Evolutionary conservation across 2,113 vertebrate species (phyloP), one percentile per base, ranked within the genome.

Genomic region (Dicentrarchus labrax): DNA sequence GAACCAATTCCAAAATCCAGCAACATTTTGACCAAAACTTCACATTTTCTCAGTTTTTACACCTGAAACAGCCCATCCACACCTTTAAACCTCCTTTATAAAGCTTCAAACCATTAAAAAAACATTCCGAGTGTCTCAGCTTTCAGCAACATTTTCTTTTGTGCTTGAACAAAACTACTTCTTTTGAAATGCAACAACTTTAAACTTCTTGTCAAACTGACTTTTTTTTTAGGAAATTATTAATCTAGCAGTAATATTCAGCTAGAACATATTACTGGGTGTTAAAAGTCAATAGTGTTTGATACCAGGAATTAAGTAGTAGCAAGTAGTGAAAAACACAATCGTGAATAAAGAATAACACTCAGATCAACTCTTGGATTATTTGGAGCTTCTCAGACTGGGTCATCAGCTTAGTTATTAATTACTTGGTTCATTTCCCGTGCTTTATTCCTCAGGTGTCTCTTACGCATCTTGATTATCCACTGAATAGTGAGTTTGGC

Each of bases 401-500:
- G 11, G 22, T 30, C 17, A 22, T 13, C 4, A 1, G 15, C 59
- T 97, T 94, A 99, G 57, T 36, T 59, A 16, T 59, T 24, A 94
- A 53, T 96, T 65, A 98, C 93, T 60, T 95, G 96, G 91, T 96
- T 96, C 21, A 96, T 82, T 15, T 95, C 96, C 92, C 96, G 96
- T 0, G 73, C 88, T 83, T 95, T 96, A 74, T 95, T 95, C 84
- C 96, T 97, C 85, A 96, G 93, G 68, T 98, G 96, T 53, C 98
- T 93, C 85, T 95, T 99, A 2, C 97, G 94, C 86, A 99, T 97
- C 94, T 94, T 98, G 86, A 99, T 97, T 90, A 97, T 98, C 98
- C 98, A 99, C 65, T 97, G 96, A 45, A 99, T 92, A 10, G 97
- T 97, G 47, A 98, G 93, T 78, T 99, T 99, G 15, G 98, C 97